Conservation (phyloP, 2,113 vertebrate species). For the Nothobranchius furzeri region DNA sequence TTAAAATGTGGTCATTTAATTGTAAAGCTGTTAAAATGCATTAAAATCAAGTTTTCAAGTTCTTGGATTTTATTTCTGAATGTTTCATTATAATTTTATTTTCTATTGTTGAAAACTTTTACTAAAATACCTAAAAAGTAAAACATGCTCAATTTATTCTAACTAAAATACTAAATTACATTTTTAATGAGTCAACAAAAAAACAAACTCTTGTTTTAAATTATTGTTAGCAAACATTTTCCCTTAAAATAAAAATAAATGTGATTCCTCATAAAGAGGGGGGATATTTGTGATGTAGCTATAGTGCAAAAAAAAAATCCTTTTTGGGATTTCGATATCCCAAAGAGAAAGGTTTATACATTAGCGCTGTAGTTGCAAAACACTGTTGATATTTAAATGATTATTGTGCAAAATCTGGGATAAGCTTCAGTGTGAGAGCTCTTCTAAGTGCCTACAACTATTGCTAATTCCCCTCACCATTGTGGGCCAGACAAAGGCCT, state of each 20-base stretch:
- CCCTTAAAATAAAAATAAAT: conserved; percentile 17
- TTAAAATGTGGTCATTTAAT: not conserved
- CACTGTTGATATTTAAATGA: conserved; percentile 99
- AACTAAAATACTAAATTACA: too few species aligned
- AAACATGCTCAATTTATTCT: not conserved
- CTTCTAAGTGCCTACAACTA: conserved; percentile 99
- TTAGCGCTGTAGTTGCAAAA: conserved; percentile 99
- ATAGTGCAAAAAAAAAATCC: conserved; percentile 78
- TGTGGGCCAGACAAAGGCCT: conserved; percentile 95
- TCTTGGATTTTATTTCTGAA: not conserved
- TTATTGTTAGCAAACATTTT: too few species aligned
- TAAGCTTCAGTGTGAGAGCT: conserved; percentile 99
- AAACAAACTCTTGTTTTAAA: too few species aligned
- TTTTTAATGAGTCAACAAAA: too few species aligned
- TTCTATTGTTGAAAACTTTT: not conserved
- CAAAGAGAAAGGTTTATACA: conserved; percentile 99
- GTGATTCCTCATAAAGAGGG: conserved; percentile 52
- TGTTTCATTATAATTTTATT: not conserved
- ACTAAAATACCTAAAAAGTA: not conserved
- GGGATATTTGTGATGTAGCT: conserved; percentile 84
- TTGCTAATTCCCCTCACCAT: conserved; percentile 99
- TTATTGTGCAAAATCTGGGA: conserved; percentile 99
- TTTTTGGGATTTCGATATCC: conserved; percentile 89
- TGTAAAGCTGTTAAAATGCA: not conserved
- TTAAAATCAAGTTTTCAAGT: not conserved